Base-by-base conservation (phyloP, 2,888 invertebrate species). In the Troides aeacus region DNA sequence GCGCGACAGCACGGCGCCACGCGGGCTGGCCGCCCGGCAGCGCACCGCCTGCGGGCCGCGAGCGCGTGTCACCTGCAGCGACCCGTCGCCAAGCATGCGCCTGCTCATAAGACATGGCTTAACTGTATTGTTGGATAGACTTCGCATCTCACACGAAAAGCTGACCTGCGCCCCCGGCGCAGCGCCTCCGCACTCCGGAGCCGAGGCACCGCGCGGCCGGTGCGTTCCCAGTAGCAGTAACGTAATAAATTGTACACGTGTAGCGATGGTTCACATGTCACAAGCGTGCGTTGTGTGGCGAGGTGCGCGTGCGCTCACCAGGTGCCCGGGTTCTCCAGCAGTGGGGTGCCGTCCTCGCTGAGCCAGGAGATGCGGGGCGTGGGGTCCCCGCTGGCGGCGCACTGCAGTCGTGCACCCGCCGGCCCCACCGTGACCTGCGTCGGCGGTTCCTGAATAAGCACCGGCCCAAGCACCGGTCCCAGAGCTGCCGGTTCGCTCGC, bases 1-100 rank as follows among this genome's bases (percentile, higher is more conserved):
- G 58, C 96, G 92, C 77, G 97, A 97, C 76, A 96, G 92, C 73
- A 96, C 94, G 62, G 94, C 94, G 71, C 97, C 97, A 76, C 95
- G 95, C 73, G 94, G 91, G 90, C 96, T 97, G 80, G 93, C 92
- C 59, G 97, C 97, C 77, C 95, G 94, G 85, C 97, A 97, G 75
- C 96, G 94, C 77, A 88, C 76, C 72, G 75, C 76, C 61, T 12
- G 74, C 69, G 64, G 69, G 67, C 64, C 74, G 56, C 70, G 68
- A n/a, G 71, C 61, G 46, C 85, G 81, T 71, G 82, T 72, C 66
- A 88, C 71, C 76, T 87, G 88, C 76, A 89, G 77, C 24, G 89
- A 86, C 46, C 90, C 90, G 77, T 90, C 90, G 62, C 72, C 72
- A 77, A 84, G 77, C 70, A 86, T 67, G n/a, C 81, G 75, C 65